A percentile compares a stretch with the other conserved stretches of the same genome.
Conservation (phyloP, 2,113 vertebrate genomes). For the Fregetta grallaria region DNA sequence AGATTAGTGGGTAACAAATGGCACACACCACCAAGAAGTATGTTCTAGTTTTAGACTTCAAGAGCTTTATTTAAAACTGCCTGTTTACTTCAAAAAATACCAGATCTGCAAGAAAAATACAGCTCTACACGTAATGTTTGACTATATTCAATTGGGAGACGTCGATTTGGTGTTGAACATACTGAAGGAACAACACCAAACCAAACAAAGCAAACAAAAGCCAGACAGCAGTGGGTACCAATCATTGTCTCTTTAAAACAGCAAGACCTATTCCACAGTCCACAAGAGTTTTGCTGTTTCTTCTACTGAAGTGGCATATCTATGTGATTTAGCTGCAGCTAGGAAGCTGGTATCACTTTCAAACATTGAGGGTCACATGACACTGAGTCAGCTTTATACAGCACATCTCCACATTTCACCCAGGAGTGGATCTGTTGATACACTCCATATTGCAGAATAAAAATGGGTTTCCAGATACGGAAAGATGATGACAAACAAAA, state of each 20-base stretch:
- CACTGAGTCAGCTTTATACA: neutral
- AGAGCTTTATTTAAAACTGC: neutral
- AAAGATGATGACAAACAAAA: neutral
- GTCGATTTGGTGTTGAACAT: neutral
- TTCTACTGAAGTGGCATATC: neutral
- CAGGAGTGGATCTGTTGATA: neutral
- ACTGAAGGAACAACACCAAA: neutral
- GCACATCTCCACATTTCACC: neutral
- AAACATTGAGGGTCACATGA: neutral
- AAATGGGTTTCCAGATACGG: neutral
- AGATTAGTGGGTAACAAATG: neutral
- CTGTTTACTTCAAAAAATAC: neutral
- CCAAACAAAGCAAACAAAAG: neutral
- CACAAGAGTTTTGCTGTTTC: neutral
- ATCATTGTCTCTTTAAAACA: neutral
- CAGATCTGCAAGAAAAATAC: neutral
- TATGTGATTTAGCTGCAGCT: neutral
- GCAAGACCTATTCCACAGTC: neutral
- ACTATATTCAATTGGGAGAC: neutral
- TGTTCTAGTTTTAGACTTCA: neutral
- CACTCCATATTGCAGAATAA: neutral
- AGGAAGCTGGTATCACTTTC: neutral
- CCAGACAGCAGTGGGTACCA: fast-evolving
- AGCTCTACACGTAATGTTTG: neutral
- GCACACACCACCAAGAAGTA: neutral